Evolutionary conservation across 2,797 vertebrate species (phyloP).

Genomic region (Choloepus didactylus): DNA sequence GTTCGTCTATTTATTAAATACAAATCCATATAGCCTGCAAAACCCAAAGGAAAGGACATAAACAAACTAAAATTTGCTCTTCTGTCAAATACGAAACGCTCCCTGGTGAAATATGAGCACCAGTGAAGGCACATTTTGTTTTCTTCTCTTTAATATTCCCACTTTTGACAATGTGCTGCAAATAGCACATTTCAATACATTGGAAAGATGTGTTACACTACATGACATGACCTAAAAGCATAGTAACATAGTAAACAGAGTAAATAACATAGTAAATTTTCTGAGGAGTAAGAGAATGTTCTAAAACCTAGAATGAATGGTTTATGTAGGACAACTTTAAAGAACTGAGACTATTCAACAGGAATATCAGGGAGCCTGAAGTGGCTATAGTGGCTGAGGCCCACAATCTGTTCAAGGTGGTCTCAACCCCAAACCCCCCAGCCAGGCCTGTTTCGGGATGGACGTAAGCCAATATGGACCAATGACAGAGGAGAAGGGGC

Average conservation of each 20-base stretch:
- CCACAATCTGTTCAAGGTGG: not conserved
- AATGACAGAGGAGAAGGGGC: not conserved
- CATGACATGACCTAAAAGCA: conserved; percentile 27
- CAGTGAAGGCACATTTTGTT: not conserved
- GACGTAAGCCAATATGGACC: not conserved
- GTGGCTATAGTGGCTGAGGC: not conserved
- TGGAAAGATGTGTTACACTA: conserved; percentile 1
- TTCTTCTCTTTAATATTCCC: conserved; percentile 50
- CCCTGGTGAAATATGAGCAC: not conserved
- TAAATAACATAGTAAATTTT: conserved; percentile 62
- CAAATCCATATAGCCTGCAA: not conserved
- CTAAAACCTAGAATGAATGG: not conserved
- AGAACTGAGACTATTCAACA: not conserved
- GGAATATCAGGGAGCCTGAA: not conserved
- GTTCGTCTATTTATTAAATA: conserved; percentile 59
- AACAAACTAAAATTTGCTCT: conserved; percentile 47
- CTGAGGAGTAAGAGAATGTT: not conserved
- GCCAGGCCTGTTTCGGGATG: not conserved
- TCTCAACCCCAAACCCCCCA: rapidly evolving
- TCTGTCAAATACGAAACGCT: conserved; percentile 45
- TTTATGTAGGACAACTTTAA: conserved; percentile 36
- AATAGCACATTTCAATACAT: conserved; percentile 50
- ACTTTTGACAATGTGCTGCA: conserved; percentile 66
- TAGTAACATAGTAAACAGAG: no score
- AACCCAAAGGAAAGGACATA: not conserved